Conservation (phyloP, 92 coral and sea anemone species). For the Pocillopora grandis region DNA sequence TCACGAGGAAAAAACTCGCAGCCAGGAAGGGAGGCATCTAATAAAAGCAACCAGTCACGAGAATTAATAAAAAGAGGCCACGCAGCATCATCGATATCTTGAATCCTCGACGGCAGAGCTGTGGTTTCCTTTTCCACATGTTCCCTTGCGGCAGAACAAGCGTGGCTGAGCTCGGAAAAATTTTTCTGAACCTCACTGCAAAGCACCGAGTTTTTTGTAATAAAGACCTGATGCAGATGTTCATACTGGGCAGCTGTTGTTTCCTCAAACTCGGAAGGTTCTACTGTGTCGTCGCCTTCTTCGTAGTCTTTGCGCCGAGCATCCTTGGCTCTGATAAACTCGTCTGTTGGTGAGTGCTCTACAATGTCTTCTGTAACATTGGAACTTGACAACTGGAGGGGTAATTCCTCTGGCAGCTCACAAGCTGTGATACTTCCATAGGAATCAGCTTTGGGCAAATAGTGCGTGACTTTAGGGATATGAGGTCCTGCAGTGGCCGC, state of each 20-base stretch:
- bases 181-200: slow-evolving; percentile 95
- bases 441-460: slow-evolving; percentile 29
- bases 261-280: slow-evolving; percentile 41
- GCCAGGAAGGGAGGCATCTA: slow-evolving; percentile 93
- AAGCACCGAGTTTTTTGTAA: slow-evolving; percentile 94
- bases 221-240: slow-evolving; percentile 93
- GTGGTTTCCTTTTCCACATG: slow-evolving; percentile 52
- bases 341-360: slow-evolving; percentile 15
- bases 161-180: slow-evolving; percentile 85
- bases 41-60: slow-evolving; percentile 84
- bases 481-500: slow-evolving; percentile 84
- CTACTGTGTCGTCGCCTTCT: slow-evolving; percentile 32
- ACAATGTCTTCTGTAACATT: slow-evolving; percentile 10
- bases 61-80: slow-evolving; percentile 94
- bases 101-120: slow-evolving; percentile 62
- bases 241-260: slow-evolving; percentile 48
- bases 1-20: slow-evolving; percentile 76
- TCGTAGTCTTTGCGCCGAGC: slow-evolving; percentile 60
- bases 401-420: slow-evolving; percentile 5
- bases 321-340: slow-evolving; percentile 50
- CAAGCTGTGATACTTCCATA: slow-evolving; percentile 15
- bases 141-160: slow-evolving; percentile 72
- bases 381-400: not conserved
- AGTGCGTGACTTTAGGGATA: slow-evolving; percentile 69
- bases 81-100: slow-evolving; percentile 74